Evolutionary conservation across 1,140 invertebrate species (phyloP).

Genomic region (Cydia fagiglandana): DNA sequence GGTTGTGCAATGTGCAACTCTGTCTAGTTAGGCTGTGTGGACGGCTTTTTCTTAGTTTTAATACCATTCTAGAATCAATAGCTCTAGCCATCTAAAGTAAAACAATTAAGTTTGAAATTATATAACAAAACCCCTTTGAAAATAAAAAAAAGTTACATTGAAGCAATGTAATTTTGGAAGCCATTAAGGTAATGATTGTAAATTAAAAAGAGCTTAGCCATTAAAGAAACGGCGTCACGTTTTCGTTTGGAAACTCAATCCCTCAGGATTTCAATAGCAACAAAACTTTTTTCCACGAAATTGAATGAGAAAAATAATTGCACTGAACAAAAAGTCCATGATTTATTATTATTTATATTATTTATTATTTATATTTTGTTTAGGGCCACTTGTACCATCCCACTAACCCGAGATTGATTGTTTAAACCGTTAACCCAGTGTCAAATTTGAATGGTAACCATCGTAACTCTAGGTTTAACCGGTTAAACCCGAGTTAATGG

Average conservation of each 20-base stretch:
- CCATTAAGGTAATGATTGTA: slow-evolving; percentile 4
- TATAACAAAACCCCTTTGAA: neutral
- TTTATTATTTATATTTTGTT: too few species aligned
- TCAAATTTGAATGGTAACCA: too few species aligned
- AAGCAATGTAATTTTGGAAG: neutral
- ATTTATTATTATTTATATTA: too few species aligned
- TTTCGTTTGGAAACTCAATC: slow-evolving; percentile 23
- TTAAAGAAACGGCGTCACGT: neutral
- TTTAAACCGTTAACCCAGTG: too few species aligned
- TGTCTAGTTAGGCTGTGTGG: too few species aligned
- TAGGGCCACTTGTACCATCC: neutral
- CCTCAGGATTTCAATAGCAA: neutral
- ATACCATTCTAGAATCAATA: too few species aligned
- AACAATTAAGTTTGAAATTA: neutral
- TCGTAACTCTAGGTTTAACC: too few species aligned
- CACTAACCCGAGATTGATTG: too few species aligned
- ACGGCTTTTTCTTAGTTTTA: too few species aligned
- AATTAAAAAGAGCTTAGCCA: slow-evolving; percentile 6
- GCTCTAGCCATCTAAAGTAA: too few species aligned
- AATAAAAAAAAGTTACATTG: neutral
- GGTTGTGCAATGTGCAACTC: too few species aligned
- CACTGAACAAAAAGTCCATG: neutral
- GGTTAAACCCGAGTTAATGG: too few species aligned
- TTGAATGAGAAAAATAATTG: neutral
- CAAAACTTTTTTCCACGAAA: neutral